A percentile compares a stretch with the other conserved stretches of the same genome.
phyloP scores from a whole-genome alignment of 2,113 vertebrate genomes.

The Catharus minimus region DNA sequence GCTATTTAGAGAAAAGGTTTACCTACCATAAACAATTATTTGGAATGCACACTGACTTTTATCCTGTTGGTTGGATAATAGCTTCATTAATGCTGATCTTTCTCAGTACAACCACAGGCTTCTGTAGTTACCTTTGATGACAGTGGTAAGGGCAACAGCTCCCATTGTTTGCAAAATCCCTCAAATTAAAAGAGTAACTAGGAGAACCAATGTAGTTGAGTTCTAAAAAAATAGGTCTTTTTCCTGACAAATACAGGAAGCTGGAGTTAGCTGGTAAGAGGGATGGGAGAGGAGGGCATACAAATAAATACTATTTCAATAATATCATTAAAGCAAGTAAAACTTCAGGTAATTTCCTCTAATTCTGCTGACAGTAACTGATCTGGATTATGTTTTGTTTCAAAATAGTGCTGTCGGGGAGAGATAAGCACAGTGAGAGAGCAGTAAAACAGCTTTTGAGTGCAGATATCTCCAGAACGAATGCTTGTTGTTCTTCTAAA shows the following conservation, averaged over 20 bases:
- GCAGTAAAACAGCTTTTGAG: background rate
- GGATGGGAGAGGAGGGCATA: background rate
- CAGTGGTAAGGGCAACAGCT: background rate
- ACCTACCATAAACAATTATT: background rate
- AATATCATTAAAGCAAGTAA: conserved; percentile 16
- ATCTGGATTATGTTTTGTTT: conserved; percentile 52
- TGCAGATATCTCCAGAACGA: background rate
- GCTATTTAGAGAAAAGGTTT: background rate
- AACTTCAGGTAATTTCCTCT: conserved; percentile 57
- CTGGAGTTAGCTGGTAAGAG: background rate
- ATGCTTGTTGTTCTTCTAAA: conserved; percentile 7
- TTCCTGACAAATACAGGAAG: conserved; percentile 36
- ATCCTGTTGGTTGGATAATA: background rate
- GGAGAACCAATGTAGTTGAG: background rate
- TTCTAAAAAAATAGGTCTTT: background rate
- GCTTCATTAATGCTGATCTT: background rate
- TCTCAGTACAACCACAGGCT: background rate
- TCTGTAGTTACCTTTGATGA: background rate
- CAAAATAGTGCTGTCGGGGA: conserved; percentile 2
- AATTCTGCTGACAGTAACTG: conserved; percentile 25
- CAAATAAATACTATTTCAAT: conserved; percentile 3
- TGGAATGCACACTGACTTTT: background rate
- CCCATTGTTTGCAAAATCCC: background rate
- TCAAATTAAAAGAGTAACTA: background rate
- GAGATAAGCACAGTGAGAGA: conserved; percentile 25